These are phyloP conservation scores for Ostrea denselamellosa DNA, from an alignment of 1,140 invertebrate species.

Conservation along the genomic window DNA sequence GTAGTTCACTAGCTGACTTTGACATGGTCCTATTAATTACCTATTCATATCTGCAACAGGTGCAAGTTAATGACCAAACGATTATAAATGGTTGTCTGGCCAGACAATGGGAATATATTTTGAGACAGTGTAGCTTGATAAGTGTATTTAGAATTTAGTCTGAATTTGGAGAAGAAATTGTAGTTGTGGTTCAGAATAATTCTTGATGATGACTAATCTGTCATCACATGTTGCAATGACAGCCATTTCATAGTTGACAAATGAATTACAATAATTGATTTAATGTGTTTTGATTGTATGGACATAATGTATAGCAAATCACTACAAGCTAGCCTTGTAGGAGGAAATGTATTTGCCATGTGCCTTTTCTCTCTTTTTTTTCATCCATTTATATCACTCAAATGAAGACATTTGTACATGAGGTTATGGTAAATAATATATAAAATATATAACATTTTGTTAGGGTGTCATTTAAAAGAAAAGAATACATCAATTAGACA, in stretches of 20 bases:
- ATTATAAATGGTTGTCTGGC: not conserved
- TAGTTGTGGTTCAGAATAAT: not conserved
- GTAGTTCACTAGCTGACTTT: not conserved
- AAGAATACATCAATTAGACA: too few relatives aligned
- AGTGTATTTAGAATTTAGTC: not conserved
- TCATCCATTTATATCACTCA: too few relatives aligned
- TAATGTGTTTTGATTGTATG: conserved; percentile 23
- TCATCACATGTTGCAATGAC: not conserved
- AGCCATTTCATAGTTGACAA: not conserved
- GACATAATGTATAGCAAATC: conserved; percentile 2
- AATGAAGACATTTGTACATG: too few relatives aligned
- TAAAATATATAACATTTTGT: too few relatives aligned
- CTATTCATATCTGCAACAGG: conserved; percentile 27
- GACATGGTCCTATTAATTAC: conserved; percentile 8
- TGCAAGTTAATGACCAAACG: conserved; percentile 18
- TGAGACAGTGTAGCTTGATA: not conserved
- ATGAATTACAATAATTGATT: conserved; percentile 37
- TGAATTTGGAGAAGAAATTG: not conserved
- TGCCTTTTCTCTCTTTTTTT: not conserved
- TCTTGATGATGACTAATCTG: conserved; percentile 22
- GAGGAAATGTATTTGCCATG: not conserved
- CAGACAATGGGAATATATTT: conserved; percentile 17
- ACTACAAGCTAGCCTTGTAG: not conserved
- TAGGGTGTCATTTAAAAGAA: too few relatives aligned
- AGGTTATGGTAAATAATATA: too few relatives aligned